Evolutionary conservation across 2,113 vertebrate species (phyloP).

Genomic region (Python bivittatus): DNA sequence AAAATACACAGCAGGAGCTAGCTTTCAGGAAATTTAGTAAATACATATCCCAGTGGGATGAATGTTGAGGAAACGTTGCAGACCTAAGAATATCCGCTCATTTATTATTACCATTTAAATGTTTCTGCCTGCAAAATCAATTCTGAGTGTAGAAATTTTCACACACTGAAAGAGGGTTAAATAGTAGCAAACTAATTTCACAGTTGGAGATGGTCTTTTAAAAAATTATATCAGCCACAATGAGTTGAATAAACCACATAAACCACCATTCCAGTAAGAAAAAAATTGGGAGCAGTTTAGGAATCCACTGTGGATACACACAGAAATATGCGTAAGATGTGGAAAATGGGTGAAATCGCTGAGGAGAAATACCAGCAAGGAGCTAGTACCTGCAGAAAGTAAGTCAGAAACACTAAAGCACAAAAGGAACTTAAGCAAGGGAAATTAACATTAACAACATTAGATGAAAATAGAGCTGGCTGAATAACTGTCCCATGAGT

Average conservation of each 20-base stretch:
- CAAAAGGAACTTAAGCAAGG: background rate
- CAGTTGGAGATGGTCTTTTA: background rate
- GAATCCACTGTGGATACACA: background rate
- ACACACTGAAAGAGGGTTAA: background rate
- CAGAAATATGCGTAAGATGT: background rate
- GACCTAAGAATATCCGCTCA: background rate
- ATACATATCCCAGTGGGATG: background rate
- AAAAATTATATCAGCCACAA: too few relatives aligned
- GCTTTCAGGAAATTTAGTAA: background rate
- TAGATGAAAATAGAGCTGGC: background rate
- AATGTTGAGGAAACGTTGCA: background rate
- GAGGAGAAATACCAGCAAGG: background rate
- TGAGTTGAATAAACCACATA: background rate
- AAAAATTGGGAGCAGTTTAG: background rate
- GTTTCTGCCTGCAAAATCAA: background rate
- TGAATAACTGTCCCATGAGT: background rate
- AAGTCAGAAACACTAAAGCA: background rate
- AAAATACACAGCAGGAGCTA: conserved; percentile 9
- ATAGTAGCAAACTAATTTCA: background rate
- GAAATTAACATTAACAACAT: background rate
- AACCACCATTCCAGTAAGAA: background rate
- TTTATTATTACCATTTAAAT: background rate
- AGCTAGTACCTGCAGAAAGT: background rate
- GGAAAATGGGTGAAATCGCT: background rate
- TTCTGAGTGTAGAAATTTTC: background rate